Base-by-base conservation (phyloP, 2,888 invertebrate species). In the Volucella inanis region DNA sequence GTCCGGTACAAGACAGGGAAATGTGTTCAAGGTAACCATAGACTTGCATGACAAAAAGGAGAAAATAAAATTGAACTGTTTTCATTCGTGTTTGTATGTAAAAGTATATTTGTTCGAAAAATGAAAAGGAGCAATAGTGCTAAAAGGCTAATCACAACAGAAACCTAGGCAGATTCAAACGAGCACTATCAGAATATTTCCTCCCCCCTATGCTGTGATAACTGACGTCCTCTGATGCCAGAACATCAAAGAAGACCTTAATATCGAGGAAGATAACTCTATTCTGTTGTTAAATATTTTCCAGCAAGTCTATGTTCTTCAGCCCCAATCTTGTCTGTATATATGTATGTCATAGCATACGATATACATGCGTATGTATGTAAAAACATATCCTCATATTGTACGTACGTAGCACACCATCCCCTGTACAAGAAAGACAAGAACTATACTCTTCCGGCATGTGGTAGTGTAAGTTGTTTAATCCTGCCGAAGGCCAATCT, bases 251-350 rank as follows among this genome's bases (percentile, higher is more conserved):
- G 49, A 47, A 67, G n/a, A 15, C 9, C 49, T 43, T n/a, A 22
- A 50, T 61, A 61, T 31, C 38, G 43, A 31, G 14, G 50, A 52
- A 72, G 72, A 64, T 72, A 64, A 54, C 72, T 62, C 31, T 62
- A 55, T 72, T 62, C 45, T 54, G 62, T 62, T 72, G 72, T 62
- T 54, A 52, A 72, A 72, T 61, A 61, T 72, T 72, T 72, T 38
- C 59, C 39, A 70, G 57, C 49, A 49, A 47, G 12, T 54, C 12
- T 8, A 54, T 65, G 67, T 67, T 43, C 54, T 54, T 49, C 18
- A n/a, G 12, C 8, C 9, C n/a, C 31, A 6, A 31, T 31, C 31
- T 31, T 31, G 6, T 31, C 31, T 6, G 22, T 22, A 22, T 22
- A 31, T 6, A 6, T 6, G 6, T 31, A 31, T 31, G 31, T 6